Evolutionary conservation across 2,797 vertebrate species (phyloP).

Genomic region (Acanthurus leucopareius): DNA sequence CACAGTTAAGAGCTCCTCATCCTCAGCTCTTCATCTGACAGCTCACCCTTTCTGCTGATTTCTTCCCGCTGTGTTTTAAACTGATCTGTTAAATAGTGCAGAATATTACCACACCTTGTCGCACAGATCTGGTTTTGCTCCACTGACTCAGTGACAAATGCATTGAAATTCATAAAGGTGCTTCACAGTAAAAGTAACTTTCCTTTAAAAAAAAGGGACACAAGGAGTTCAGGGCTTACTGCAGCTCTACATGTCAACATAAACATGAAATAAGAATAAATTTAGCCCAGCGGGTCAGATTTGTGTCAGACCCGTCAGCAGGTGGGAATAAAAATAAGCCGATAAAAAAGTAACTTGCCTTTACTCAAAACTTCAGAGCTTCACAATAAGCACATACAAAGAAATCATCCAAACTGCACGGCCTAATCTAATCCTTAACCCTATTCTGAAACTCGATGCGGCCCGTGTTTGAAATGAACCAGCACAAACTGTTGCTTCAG

Average conservation of each 20-base stretch:
- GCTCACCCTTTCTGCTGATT: not conserved
- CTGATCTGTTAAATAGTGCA: not conserved
- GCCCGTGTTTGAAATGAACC: not conserved
- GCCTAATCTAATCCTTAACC: too few relatives aligned
- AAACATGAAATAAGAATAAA: not conserved
- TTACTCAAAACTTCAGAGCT: not conserved
- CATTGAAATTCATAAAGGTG: not conserved
- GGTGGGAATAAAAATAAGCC: too few relatives aligned
- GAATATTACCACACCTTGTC: not conserved
- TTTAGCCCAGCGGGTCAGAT: not conserved
- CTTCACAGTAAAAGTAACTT: not conserved
- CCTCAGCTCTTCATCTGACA: constrained; percentile 13
- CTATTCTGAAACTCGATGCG: not conserved
- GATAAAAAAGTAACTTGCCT: not conserved
- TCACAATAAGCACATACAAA: too few relatives aligned
- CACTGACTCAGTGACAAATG: not conserved
- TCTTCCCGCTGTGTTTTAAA: not conserved
- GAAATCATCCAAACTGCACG: not conserved
- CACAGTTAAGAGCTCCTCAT: not conserved
- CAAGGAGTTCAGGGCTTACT: not conserved
- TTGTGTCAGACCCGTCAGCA: not conserved
- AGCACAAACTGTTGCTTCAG: not conserved
- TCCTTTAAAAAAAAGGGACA: not conserved
- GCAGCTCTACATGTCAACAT: not conserved
- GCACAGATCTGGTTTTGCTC: not conserved